Conservation (phyloP, 2,888 invertebrate genomes). For the Caenorhabditis becei region DNA sequence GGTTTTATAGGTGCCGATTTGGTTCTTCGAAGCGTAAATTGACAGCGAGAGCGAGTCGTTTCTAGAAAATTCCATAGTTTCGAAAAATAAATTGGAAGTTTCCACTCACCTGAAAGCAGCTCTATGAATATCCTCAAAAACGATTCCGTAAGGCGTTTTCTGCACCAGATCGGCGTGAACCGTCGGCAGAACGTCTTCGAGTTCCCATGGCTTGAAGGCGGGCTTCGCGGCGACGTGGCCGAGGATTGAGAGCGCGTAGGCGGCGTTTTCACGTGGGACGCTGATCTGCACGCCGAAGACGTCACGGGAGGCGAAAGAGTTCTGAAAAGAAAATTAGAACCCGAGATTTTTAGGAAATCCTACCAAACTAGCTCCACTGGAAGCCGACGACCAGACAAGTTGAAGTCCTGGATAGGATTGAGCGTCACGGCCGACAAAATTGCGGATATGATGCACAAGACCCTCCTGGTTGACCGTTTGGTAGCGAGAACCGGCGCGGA, state of each 20-base stretch:
- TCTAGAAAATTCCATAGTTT: no score
- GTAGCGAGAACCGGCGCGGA: constrained; percentile 90
- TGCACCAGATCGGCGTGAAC: constrained; percentile 54
- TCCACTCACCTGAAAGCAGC: constrained; percentile 63
- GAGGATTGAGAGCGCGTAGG: constrained; percentile 78
- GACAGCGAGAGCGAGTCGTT: constrained; percentile 65
- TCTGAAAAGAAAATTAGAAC: constrained; percentile 42
- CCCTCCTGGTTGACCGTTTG: constrained; percentile 89
- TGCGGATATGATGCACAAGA: constrained; percentile 88
- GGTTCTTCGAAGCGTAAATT: constrained; percentile 58
- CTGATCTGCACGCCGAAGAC: constrained; percentile 66
- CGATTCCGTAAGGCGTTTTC: constrained; percentile 50
- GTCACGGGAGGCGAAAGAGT: constrained; percentile 67
- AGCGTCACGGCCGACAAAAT: constrained; percentile 86
- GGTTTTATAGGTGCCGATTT: constrained; percentile 63
- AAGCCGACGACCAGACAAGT: constrained; percentile 67
- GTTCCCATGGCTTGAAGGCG: constrained; percentile 93
- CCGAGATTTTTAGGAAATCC: not conserved
- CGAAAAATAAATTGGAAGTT: no score
- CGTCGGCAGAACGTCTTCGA: constrained; percentile 85
- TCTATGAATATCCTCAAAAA: constrained; percentile 67
- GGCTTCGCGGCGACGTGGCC: constrained; percentile 86
- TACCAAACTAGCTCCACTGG: constrained; percentile 65
- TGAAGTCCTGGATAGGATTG: constrained; percentile 64
- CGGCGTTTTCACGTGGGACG: constrained; percentile 65